Base-by-base conservation (phyloP, 2,888 invertebrate genomes). In the Latrodectus hesperus region DNA sequence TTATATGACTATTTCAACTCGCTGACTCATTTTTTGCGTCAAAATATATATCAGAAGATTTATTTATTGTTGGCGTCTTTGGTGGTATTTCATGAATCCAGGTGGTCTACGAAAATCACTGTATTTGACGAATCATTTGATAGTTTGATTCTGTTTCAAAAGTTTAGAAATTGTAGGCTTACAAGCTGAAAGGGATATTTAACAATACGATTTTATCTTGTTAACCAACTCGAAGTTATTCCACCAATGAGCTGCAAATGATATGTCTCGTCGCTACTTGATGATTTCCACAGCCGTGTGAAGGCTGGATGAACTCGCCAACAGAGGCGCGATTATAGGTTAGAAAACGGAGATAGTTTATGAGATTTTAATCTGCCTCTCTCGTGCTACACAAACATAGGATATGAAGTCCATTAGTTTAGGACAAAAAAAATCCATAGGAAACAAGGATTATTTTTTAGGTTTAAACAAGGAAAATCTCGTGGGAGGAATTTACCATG, bases 41-140 rank as follows among this genome's bases (percentile, higher is more conserved):
- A 70, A 70, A 55, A 55, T 55, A 55, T 55, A 12, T 5, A 55
- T 14, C 8, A 11, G 64, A 49, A 53, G 10, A 55, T 10, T 55
- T 38, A 60, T 52, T 51, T n/a, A 52, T 73, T 81, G 52, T 38
- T 22, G 38, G 14, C 22, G 65, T 38, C 65, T 77, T 74, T 67
- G 84, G 84, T 73, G 77, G 55, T 73, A 72, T 78, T 38, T 51
- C 70, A 16, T 3, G 65, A 71, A n/a, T 77, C 76, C 53, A 77
- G 77, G 78, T 84, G 77, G 84, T 84, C 84, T 49, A 11, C 72
- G 77, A 51, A 84, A 84, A 84, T 84, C 11, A 84, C 84, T 84
- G 52, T 78, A 26, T 67, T 84, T 73, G 17, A 72, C 22, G 51
- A 73, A 53, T 84, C 77, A 78, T 84, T 84, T 84, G 67, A 38